Percentiles rank a stretch among this genome's conserved stretches.
Evolutionary conservation across 1,140 invertebrate genomes (phyloP).

Genomic region (Brachionus plicatilis): DNA sequence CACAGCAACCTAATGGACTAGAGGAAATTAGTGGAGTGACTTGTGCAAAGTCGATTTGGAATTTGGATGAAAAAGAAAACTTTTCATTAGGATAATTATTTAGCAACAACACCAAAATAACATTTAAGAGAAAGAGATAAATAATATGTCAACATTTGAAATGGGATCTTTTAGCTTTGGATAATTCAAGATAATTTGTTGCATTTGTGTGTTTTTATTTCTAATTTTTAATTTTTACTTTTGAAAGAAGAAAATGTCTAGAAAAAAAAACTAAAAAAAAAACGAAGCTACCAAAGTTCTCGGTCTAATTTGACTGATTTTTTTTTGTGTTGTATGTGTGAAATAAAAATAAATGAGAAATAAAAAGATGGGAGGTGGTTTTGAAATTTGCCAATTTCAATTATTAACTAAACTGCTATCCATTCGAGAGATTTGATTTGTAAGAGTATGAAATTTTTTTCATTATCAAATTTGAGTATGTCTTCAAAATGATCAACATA

Average conservation of each 20-base stretch:
- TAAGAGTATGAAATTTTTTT: not conserved
- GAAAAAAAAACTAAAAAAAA: too few relatives aligned
- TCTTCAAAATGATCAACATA: not conserved
- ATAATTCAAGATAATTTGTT: not conserved
- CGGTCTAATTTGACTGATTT: too few relatives aligned
- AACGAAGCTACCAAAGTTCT: too few relatives aligned
- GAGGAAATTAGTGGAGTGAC: too few relatives aligned
- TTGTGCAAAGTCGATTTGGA: too few relatives aligned
- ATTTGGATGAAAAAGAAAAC: too few relatives aligned
- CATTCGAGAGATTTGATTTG: not conserved
- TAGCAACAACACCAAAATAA: not conserved
- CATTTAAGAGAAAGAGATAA: not conserved
- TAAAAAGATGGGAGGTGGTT: too few relatives aligned
- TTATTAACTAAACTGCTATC: not conserved
- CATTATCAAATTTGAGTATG: not conserved
- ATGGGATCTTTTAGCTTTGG: not conserved
- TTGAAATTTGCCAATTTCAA: not conserved
- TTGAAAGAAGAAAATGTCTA: not conserved
- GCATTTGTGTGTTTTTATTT: not conserved
- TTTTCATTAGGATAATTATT: too few relatives aligned
- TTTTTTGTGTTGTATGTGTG: too few relatives aligned
- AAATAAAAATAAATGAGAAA: too few relatives aligned
- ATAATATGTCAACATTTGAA: not conserved
- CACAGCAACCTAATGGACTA: too few relatives aligned
- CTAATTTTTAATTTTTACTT: not conserved